Percentiles rank a stretch among this genome's conserved stretches.
Evolutionary conservation across 2,113 vertebrate species (phyloP).

Genomic region (Xyrauchen texanus): DNA sequence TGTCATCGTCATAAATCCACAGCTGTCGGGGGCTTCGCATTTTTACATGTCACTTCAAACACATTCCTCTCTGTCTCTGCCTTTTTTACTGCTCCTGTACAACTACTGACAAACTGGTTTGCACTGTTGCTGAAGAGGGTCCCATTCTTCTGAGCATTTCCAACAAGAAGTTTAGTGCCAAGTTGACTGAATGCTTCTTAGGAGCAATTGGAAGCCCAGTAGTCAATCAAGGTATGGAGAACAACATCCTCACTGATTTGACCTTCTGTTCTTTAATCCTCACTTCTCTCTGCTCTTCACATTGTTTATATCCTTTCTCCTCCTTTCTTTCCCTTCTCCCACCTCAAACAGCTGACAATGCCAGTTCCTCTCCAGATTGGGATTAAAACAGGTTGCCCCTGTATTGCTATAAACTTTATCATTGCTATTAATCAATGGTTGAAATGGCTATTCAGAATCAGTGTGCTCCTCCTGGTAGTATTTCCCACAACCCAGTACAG

Average conservation of each 20-base stretch:
- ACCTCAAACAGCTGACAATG: background rate
- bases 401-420: too few relatives aligned
- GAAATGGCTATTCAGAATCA: too few relatives aligned
- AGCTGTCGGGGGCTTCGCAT: constrained; percentile 72
- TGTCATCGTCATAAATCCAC: constrained; percentile 79
- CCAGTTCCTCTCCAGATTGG: too few relatives aligned
- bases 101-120: constrained; percentile 56
- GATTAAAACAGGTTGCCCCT: too few relatives aligned
- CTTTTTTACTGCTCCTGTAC: constrained; percentile 48
- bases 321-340: background rate
- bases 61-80: constrained; percentile 68
- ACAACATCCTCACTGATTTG: too few relatives aligned
- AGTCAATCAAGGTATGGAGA: background rate
- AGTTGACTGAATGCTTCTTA: constrained; percentile 31
- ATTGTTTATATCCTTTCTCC: constrained; percentile 7
- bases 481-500: too few relatives aligned
- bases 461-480: too few relatives aligned
- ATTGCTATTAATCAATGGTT: too few relatives aligned
- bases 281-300: background rate
- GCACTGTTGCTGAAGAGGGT: constrained; percentile 34
- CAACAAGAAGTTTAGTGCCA: constrained; percentile 18
- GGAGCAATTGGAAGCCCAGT: background rate
- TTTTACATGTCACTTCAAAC: constrained; percentile 80
- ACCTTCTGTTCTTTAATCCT: too few relatives aligned
- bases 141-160: constrained; percentile 35